phyloP scores from a whole-genome alignment of 2,113 vertebrate genomes.

The Corapipo altera region DNA sequence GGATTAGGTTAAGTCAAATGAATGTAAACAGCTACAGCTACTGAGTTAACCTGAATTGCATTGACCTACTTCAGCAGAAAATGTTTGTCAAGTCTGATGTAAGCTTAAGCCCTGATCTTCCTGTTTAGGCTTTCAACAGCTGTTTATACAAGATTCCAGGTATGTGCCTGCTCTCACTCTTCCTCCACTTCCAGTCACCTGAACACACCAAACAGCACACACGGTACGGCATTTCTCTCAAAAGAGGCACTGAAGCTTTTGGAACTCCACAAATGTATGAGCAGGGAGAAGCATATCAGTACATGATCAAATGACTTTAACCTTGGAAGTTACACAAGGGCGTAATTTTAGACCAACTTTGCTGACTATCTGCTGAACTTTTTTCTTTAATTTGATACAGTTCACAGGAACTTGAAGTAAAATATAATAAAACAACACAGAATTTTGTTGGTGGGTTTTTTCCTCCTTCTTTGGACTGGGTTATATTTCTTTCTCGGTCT shows the following conservation, averaged over 20 bases:
- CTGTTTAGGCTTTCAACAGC: neutral
- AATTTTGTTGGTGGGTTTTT: neutral
- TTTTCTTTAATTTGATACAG: neutral
- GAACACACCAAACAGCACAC: neutral
- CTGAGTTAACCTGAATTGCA: conserved; percentile 55
- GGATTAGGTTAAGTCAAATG: conserved; percentile 37
- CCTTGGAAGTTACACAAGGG: neutral
- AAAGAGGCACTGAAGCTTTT: neutral
- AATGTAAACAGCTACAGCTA: conserved; percentile 48
- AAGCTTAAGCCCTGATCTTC: conserved; percentile 2
- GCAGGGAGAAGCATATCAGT: neutral
- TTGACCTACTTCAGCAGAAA: conserved; percentile 63
- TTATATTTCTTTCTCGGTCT: neutral
- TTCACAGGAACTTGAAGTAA: neutral
- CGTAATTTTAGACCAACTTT: neutral
- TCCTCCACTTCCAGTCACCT: neutral
- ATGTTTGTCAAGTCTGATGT: conserved; percentile 40
- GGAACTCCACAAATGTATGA: neutral
- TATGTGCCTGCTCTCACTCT: neutral
- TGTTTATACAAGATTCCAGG: neutral
- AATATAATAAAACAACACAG: rapidly evolving
- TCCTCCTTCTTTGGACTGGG: neutral
- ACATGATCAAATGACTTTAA: neutral
- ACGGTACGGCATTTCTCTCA: neutral
- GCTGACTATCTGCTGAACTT: neutral